phyloP scores from a whole-genome alignment of 2,113 vertebrate species.

The Myiopsitta monachus region DNA sequence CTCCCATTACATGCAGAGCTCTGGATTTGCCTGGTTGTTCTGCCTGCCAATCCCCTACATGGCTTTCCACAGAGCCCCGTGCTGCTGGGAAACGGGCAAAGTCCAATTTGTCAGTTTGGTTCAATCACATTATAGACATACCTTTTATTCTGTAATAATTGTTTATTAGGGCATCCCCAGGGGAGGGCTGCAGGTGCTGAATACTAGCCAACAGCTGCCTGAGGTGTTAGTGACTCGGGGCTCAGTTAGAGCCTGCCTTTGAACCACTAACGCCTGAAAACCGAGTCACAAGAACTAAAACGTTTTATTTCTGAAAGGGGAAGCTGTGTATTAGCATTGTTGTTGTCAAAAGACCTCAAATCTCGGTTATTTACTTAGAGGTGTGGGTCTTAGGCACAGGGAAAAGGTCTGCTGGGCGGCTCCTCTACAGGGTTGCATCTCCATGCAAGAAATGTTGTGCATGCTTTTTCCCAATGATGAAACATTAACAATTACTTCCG shows the following conservation, averaged over 20 bases:
- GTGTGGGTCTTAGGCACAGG: not conserved
- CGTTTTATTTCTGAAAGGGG: not conserved
- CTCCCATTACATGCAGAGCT: accelerated
- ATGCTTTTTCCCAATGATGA: not conserved
- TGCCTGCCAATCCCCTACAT: not conserved
- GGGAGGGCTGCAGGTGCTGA: not conserved
- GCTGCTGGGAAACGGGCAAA: not conserved
- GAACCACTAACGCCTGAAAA: not conserved
- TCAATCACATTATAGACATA: not conserved
- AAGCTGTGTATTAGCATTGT: not conserved
- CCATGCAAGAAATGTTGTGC: not conserved
- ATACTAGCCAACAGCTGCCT: not conserved
- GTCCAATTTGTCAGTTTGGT: not conserved
- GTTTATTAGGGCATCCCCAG: not conserved
- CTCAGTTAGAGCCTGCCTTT: not conserved
- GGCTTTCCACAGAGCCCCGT: not conserved
- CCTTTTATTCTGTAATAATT: not conserved
- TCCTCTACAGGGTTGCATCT: not conserved
- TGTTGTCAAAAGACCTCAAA: not conserved
- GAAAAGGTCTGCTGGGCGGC: not conserved
- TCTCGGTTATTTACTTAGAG: not conserved
- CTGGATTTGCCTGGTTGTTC: not conserved
- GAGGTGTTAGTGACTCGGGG: not conserved
- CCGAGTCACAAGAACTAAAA: not conserved
- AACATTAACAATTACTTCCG: not conserved